Percentiles rank a stretch among this genome's conserved stretches.
phyloP scores from a whole-genome alignment of 2,113 vertebrate genomes.

The Orientallactaga bullata region DNA sequence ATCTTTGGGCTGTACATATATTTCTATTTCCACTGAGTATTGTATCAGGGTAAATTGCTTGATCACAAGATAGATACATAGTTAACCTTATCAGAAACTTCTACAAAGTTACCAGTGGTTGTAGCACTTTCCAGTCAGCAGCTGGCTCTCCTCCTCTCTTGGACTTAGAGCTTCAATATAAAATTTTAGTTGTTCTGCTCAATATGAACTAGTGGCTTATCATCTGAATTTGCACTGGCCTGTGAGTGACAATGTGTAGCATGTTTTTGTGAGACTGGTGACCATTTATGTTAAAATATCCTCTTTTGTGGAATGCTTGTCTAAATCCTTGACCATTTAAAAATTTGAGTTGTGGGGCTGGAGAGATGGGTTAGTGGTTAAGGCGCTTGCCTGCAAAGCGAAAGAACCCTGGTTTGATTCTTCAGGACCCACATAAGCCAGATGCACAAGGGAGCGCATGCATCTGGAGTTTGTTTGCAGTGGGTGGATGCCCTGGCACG shows the following conservation, averaged over 20 bases:
- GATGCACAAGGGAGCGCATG: too few species aligned
- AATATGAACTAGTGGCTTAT: not conserved
- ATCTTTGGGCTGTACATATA: not conserved
- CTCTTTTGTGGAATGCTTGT: not conserved
- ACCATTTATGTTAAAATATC: not conserved
- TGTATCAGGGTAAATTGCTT: constrained; percentile 11
- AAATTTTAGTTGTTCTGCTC: not conserved
- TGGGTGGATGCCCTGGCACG: too few species aligned
- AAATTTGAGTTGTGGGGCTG: too few species aligned
- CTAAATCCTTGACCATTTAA: not conserved
- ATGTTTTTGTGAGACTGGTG: not conserved
- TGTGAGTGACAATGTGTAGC: not conserved
- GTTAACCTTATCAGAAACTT: not conserved
- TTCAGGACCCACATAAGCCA: too few species aligned
- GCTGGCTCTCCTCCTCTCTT: not conserved
- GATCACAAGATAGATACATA: not conserved
- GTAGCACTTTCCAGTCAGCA: not conserved
- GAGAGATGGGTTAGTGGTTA: too few species aligned
- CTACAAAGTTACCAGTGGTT: not conserved
- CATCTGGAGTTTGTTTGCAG: too few species aligned
- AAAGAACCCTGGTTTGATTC: too few species aligned
- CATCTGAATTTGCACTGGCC: constrained; percentile 29
- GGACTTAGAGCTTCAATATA: not conserved
- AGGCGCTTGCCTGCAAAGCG: too few species aligned
- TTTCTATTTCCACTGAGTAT: constrained; percentile 48